A percentile compares a stretch with the other conserved stretches of the same genome.
Evolutionary conservation across 2,888 invertebrate species (phyloP).

Genomic region (Heliothis peltigera): DNA sequence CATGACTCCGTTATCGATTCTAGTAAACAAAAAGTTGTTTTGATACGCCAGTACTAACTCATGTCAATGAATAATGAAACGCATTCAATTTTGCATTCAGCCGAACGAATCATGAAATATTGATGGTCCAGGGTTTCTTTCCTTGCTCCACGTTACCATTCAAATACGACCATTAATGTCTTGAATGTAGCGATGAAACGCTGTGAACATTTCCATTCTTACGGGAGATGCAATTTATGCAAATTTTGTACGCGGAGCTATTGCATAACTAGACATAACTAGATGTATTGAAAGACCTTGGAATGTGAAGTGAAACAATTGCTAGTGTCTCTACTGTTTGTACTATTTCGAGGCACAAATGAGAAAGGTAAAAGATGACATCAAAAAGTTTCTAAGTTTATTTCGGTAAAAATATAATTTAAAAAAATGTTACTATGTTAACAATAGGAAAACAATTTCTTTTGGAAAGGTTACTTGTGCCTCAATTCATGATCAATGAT

Average conservation of each 20-base stretch:
- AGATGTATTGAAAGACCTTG: slow-evolving; percentile 3
- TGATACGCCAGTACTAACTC: slow-evolving; percentile 7
- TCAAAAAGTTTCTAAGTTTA: background rate
- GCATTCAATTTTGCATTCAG: slow-evolving; percentile 10
- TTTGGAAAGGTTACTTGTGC: no score
- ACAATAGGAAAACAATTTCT: no score
- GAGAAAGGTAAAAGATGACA: background rate
- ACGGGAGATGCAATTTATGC: slow-evolving; percentile 27
- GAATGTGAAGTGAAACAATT: background rate
- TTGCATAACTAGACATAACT: slow-evolving; percentile 16
- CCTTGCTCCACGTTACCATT: slow-evolving; percentile 14
- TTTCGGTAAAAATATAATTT: no score
- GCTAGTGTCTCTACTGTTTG: background rate
- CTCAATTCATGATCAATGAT: no score
- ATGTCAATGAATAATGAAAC: slow-evolving; percentile 29
- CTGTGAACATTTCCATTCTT: slow-evolving; percentile 14
- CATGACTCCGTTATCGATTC: background rate
- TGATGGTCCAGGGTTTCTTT: slow-evolving; percentile 19
- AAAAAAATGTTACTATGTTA: no score
- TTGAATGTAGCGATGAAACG: slow-evolving; percentile 8
- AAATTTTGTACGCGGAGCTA: slow-evolving; percentile 11
- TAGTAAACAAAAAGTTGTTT: slow-evolving; percentile 10
- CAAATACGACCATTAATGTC: background rate
- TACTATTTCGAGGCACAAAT: background rate
- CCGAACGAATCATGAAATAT: slow-evolving; percentile 31